A percentile compares a stretch with the other conserved stretches of the same genome.
These are phyloP conservation scores for Tachysurus vachellii DNA, from an alignment of 2,113 vertebrate species.

Conservation along the genomic window DNA sequence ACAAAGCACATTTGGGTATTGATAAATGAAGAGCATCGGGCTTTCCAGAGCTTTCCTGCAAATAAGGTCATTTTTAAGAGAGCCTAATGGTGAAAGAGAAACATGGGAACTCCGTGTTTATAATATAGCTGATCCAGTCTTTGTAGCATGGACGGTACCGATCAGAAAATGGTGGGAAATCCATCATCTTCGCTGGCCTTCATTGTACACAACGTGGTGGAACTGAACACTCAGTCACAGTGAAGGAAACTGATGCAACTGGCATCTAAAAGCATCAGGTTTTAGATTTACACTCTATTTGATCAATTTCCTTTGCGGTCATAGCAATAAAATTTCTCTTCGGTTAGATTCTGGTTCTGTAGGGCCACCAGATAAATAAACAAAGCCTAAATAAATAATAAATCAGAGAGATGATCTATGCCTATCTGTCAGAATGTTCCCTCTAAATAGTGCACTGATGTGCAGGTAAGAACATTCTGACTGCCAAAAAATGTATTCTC, in stretches of 20 bases:
- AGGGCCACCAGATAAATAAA: constrained; percentile 42
- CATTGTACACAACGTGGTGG: neutral
- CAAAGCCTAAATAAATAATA: constrained; percentile 55
- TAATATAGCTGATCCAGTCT: constrained; percentile 25
- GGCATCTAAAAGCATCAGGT: constrained; percentile 22
- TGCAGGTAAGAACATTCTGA: constrained; percentile 43
- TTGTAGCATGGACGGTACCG: constrained; percentile 12
- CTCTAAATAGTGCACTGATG: constrained; percentile 44
- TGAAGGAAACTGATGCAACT: constrained; percentile 21
- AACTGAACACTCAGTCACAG: neutral
- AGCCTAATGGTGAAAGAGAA: neutral
- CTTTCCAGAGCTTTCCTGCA: neutral
- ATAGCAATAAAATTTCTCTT: constrained; percentile 25
- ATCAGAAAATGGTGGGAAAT: constrained; percentile 28
- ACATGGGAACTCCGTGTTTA: neutral
- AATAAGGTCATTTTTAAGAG: neutral
- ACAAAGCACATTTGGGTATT: neutral
- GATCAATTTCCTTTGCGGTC: constrained; percentile 31
- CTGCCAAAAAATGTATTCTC: constrained; percentile 35
- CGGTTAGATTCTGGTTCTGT: constrained; percentile 37
- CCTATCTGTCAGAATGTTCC: constrained; percentile 34
- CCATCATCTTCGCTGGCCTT: constrained; percentile 3
- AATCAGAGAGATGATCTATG: constrained; percentile 46
- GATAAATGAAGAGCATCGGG: neutral
- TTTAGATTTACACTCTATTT: constrained; percentile 24